Conservation (phyloP, 2,113 vertebrate genomes). For the Myodes glareolus region DNA sequence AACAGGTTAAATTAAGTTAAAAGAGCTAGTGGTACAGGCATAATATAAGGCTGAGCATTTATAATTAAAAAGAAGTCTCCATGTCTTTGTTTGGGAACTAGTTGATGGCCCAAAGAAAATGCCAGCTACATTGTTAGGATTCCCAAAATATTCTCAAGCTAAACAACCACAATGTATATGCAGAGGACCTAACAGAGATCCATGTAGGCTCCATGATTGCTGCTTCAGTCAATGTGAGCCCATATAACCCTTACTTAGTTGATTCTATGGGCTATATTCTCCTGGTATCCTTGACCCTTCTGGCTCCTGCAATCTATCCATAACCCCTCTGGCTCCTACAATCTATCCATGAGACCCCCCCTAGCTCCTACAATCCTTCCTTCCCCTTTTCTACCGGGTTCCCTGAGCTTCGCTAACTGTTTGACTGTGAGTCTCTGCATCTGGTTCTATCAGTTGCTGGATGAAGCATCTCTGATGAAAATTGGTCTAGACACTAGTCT, state of each 20-base stretch:
- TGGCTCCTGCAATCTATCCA: neutral
- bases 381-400: neutral
- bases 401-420: neutral
- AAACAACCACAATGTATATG: neutral
- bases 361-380: neutral
- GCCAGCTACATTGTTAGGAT: neutral
- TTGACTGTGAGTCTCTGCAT: neutral
- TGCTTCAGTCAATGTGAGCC: neutral
- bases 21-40: no score
- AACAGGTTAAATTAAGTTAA: no score
- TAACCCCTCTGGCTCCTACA: no score
- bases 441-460: neutral
- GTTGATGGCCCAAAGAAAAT: no score
- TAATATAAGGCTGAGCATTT: no score
- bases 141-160: neutral
- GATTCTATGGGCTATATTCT: neutral
- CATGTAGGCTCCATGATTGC: neutral
- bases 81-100: no score
- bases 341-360: neutral
- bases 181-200: neutral
- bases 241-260: neutral
- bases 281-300: neutral
- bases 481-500: neutral
- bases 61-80: no score
- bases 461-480: neutral